Base-by-base conservation (phyloP, 2,113 vertebrate genomes). In the Pelobates fuscus region DNA sequence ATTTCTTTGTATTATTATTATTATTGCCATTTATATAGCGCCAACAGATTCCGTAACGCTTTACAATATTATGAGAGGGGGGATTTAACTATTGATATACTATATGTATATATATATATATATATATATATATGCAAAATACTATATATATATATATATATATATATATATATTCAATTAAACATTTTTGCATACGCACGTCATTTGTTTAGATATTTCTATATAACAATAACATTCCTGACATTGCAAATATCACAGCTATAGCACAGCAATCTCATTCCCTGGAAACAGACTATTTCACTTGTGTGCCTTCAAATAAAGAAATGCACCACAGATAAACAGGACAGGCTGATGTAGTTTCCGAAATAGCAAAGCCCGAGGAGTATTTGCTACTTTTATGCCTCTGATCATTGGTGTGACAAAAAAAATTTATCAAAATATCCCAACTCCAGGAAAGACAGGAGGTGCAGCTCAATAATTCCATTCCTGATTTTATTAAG, bases 331-430 rank as follows among this genome's bases (percentile, higher is more conserved):
- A 20, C 54, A 43, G 20, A 63, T 65, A 61, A 73, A 73, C 71
- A 73, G 71, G 49, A 73, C 71, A 65, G 71, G 71, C 41, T 58
- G 58, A n/a, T 58, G 62, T n/a, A 17, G 62, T 37, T 43, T 66
- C 25, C 14, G 29, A 61, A n/a, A 25, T 17, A 60, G 59, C 2
- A n/a, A 18, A 27, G 8, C 12, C 70, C 52, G 20, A 26, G 25
- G 62, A 25, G 49, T 14, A 44, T 54, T 66, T 29, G 14, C 37
- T 58, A 32, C 52, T 23, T 20, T 32, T 30, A 41, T 29, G 52
- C 26, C 62, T 67, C 30, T 75, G 63, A 75, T 75, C 64, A 67
- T 75, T 8, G 21, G 1, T 12, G 41, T 59, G 52, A 29, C 71
- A 75, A 52, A 67, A 52, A 67, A 49, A 67, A 25, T 29, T 18